Percentiles rank a stretch among this genome's conserved stretches.
These are phyloP conservation scores for Sinocyclocheilus rhinocerous DNA, from an alignment of 2,113 vertebrate species.

Conservation along the genomic window DNA sequence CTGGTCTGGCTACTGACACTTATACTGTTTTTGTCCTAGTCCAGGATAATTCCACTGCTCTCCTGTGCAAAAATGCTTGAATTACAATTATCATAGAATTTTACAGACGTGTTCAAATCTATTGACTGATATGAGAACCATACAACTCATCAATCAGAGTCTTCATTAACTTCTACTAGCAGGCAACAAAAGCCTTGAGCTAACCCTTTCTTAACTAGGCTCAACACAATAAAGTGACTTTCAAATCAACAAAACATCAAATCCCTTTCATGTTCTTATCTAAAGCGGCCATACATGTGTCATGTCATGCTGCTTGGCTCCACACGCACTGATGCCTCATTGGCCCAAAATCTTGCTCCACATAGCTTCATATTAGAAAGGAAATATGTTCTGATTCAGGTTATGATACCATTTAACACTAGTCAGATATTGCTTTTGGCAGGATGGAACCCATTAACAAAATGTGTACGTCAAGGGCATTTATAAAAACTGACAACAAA, in stretches of 20 bases:
- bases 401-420: background rate
- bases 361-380: background rate
- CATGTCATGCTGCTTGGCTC: background rate
- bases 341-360: background rate
- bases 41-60: too few species aligned
- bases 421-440: background rate
- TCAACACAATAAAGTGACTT: too few species aligned
- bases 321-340: background rate
- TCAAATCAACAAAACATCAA: background rate
- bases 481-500: conserved; percentile 16
- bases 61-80: background rate
- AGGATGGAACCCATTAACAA: conserved; percentile 29
- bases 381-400: background rate
- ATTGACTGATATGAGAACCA: background rate
- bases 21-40: too few species aligned
- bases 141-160: background rate
- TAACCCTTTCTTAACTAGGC: too few species aligned
- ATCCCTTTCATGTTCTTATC: background rate
- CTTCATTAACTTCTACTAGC: too few species aligned
- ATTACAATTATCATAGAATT: background rate
- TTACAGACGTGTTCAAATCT: background rate
- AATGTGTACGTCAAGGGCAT: conserved; percentile 43
- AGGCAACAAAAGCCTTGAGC: too few species aligned
- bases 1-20: too few species aligned
- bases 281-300: background rate